Percentiles rank a stretch among this genome's conserved stretches.
Conservation (phyloP, 1,140 invertebrate species). For the Heterodera schachtii region DNA sequence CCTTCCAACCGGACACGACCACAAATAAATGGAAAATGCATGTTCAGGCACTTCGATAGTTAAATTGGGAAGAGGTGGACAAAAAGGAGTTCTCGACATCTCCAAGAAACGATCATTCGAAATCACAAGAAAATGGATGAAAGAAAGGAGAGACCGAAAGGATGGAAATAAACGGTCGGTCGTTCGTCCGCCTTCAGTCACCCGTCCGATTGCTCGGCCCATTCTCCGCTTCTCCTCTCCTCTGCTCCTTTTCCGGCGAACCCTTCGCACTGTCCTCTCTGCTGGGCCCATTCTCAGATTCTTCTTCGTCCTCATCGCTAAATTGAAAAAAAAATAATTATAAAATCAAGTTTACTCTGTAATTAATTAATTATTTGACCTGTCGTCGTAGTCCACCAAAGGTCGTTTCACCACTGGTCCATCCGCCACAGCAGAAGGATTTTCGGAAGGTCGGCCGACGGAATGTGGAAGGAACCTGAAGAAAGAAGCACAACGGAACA, state of each 20-base stretch:
- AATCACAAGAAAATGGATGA: neutral
- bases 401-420: slow-evolving; percentile 12
- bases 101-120: neutral
- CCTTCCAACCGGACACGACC: neutral
- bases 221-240: neutral
- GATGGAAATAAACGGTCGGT: neutral
- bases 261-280: slow-evolving; percentile 12
- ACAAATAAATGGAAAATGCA: neutral
- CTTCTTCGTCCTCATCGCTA: slow-evolving; percentile 51
- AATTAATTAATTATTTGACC: neutral
- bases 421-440: neutral
- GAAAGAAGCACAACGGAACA: neutral
- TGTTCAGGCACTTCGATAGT: neutral
- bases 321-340: too few relatives aligned
- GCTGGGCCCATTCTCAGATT: slow-evolving; percentile 16
- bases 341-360: too few relatives aligned
- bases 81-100: neutral
- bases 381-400: slow-evolving; percentile 47
- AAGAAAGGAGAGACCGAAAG: neutral
- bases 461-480: slow-evolving; percentile 13
- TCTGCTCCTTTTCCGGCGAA: neutral
- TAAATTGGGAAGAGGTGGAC: neutral
- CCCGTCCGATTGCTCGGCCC: slow-evolving; percentile 8
- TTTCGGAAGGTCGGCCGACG: neutral
- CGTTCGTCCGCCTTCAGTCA: neutral